A percentile compares a stretch with the other conserved stretches of the same genome.
Evolutionary conservation across 2,888 invertebrate genomes (phyloP).

Genomic region (Heteropelma amictum): DNA sequence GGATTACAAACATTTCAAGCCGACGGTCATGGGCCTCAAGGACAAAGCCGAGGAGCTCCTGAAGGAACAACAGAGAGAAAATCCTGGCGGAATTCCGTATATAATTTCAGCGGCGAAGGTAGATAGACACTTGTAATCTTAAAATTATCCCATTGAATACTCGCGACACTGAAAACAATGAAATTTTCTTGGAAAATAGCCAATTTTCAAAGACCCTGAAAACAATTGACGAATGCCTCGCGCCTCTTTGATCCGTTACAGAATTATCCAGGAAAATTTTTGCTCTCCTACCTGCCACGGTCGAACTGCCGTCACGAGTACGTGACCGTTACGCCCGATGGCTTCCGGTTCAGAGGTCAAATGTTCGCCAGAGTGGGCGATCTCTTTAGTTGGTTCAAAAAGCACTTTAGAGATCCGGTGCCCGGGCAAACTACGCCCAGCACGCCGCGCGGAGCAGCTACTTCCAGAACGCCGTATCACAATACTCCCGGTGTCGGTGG

Average conservation of each 20-base stretch:
- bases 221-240: too few species aligned
- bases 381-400: conserved; percentile 97
- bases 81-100: conserved; percentile 93
- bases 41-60: conserved; percentile 93
- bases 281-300: conserved; percentile 95
- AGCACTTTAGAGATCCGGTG: conserved; percentile 95
- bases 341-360: conserved; percentile 93
- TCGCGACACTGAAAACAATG: too few species aligned
- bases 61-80: conserved; percentile 93
- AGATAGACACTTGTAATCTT: conserved; percentile 29
- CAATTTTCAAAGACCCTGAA: too few species aligned
- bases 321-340: conserved; percentile 94
- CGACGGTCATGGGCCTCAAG: conserved; percentile 87
- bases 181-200: too few species aligned
- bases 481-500: conserved; percentile 78
- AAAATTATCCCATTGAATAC: too few species aligned
- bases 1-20: conserved; percentile 93
- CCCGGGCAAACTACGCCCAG: conserved; percentile 85
- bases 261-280: conserved; percentile 94
- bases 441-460: conserved; percentile 82
- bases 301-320: conserved; percentile 93
- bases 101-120: conserved; percentile 89
- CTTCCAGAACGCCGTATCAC: conserved; percentile 81
- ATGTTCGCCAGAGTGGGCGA: conserved; percentile 90
- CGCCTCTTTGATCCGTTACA: too few species aligned